phyloP scores from a whole-genome alignment of 2,113 vertebrate species.

The Heptranchias perlo region DNA sequence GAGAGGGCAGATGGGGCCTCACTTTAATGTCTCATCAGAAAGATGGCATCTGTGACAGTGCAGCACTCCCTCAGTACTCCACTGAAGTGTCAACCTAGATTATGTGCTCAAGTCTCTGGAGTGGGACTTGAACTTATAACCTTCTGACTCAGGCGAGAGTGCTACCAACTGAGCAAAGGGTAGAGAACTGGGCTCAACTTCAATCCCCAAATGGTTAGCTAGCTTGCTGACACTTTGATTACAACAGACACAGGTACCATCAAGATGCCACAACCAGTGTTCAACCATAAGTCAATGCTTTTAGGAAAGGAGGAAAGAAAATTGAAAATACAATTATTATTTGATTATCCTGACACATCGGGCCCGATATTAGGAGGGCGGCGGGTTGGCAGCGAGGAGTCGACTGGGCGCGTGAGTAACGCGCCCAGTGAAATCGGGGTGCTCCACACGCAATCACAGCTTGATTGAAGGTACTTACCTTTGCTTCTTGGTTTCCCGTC shows the following conservation, averaged over 20 bases:
- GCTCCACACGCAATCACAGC: too few relatives aligned
- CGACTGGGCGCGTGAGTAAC: too few relatives aligned
- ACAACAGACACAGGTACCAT: background rate
- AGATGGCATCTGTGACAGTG: too few relatives aligned
- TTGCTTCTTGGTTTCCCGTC: too few relatives aligned
- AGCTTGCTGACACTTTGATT: background rate
- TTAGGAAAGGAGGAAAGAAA: background rate
- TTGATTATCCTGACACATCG: conserved; percentile 13
- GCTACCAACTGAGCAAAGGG: background rate
- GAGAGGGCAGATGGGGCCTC: background rate
- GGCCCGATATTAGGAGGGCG: too few relatives aligned
- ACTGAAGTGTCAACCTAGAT: background rate
- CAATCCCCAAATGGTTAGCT: background rate
- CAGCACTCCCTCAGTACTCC: background rate
- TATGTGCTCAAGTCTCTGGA: background rate
- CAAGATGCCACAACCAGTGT: background rate
- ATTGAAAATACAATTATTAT: background rate
- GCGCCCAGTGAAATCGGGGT: too few relatives aligned
- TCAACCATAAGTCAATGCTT: background rate
- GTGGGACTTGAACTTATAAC: background rate
- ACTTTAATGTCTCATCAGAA: background rate
- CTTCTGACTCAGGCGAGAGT: background rate
- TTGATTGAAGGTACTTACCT: too few relatives aligned
- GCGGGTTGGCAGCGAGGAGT: too few relatives aligned
- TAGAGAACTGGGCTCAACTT: background rate